Conservation (phyloP, 2,797 vertebrate genomes). For the Ispidina lecontei region DNA sequence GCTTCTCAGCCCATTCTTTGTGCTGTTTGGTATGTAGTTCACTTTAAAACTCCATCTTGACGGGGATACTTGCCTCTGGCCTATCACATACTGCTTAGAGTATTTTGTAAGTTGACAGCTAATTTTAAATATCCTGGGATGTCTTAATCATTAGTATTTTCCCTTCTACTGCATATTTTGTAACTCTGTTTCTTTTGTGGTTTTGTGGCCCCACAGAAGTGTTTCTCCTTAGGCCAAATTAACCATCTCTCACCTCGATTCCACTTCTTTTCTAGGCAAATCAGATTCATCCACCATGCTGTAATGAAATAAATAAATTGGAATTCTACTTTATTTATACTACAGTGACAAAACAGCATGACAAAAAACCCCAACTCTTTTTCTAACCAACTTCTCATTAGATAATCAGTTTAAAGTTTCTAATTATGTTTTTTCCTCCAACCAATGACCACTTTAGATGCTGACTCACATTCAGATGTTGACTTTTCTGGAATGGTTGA, state of each 20-base stretch:
- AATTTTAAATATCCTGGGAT: background rate
- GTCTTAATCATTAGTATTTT: background rate
- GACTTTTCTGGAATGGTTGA: background rate
- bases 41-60: background rate
- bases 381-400: background rate
- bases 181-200: background rate
- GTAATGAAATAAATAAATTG: background rate
- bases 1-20: background rate
- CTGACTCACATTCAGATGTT: background rate
- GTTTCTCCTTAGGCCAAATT: background rate
- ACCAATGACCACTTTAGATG: background rate
- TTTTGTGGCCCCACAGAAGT: background rate
- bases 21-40: background rate
- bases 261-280: background rate
- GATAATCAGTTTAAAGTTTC: background rate
- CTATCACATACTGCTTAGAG: background rate
- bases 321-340: background rate
- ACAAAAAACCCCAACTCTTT: background rate
- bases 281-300: background rate
- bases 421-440: background rate
- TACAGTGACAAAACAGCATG: background rate
- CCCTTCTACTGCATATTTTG: background rate
- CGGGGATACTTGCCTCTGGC: background rate
- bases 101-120: background rate
- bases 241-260: background rate